Base-by-base conservation (phyloP, 2,797 vertebrate species). In the Gambusia yucatana region DNA sequence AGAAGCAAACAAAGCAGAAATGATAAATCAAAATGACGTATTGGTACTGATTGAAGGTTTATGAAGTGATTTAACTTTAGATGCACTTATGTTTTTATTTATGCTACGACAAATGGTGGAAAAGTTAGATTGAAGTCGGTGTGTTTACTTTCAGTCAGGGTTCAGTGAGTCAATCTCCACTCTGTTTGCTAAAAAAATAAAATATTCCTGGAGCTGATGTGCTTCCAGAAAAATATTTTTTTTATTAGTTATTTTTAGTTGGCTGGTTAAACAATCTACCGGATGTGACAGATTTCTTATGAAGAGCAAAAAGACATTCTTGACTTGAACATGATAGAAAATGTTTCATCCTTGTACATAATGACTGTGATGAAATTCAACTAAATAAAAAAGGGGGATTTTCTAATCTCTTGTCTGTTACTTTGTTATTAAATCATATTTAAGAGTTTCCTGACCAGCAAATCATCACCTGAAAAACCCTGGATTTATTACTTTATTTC, bases 351-450 rank as follows among this genome's bases (percentile, higher is more conserved):
- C 67, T 70, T 70, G 67, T 70, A 70, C 67, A 70, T 70, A 70
- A 70, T 70, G 90, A 91, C 91, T 87, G 89, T 87, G 89, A 88
- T 84, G 82, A 86, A 93, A 88, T 86, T 86, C 76, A 90, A 91
- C 77, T 57, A 71, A 95, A 94, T 93, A 93, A 95, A 95, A 22
- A 81, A 59, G 80, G 75, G 82, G 86, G 88, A 88, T 95, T 93
- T 94, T 89, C 72, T 89, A 92, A 88, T 61, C 81, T 77, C 6
- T 48, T 82, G 84, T 86, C 20, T 86, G 4, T 43, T 59, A 1
- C 1, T 85, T 78, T 89, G 72, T 86, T 22, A 28, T 72, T 7
- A 6, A 33, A 5, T 46, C 48, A 1, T 8, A 20, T 75, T 30
- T 44, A 69, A 2, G 11, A 46, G 67, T 46, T 28, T 70, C 1